Evolutionary conservation across 23 tunicate species (phyloP).

Genomic region (Ciona savignyi): DNA sequence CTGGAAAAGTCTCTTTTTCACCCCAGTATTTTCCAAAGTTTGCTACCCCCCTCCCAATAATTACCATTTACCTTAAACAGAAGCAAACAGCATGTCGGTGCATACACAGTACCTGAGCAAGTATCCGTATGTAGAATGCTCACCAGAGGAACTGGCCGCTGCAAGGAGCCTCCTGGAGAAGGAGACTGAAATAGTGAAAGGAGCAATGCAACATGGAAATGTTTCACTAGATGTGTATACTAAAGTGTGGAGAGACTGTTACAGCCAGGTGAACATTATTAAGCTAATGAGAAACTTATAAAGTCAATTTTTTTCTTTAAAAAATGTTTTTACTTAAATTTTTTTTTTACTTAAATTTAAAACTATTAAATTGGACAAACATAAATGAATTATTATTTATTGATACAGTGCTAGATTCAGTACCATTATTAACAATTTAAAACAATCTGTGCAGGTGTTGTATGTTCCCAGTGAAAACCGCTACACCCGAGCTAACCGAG

Average conservation of each 20-base stretch:
- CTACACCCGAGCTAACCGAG: conserved; percentile 86
- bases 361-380: not conserved
- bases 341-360: not conserved
- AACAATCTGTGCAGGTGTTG: conserved; percentile 54
- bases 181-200: conserved; percentile 75
- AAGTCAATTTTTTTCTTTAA: not conserved
- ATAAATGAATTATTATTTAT: not conserved
- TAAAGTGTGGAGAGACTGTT: conserved; percentile 96
- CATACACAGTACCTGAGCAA: conserved; percentile 71
- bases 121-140: conserved; percentile 33
- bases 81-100: conserved; percentile 42
- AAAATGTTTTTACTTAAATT: not conserved
- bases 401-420: too few species aligned
- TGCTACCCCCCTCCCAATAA: too few species aligned
- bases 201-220: conserved; percentile 91
- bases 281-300: too few species aligned
- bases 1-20: too few species aligned
- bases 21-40: too few species aligned
- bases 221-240: conserved; percentile 61
- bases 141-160: conserved; percentile 51
- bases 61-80: conserved; percentile 5
- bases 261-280: conserved; percentile 60
- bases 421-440: too few species aligned
- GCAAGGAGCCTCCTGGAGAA: conserved; percentile 40
- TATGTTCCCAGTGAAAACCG: conserved; percentile 91